phyloP scores from a whole-genome alignment of 2,888 invertebrate genomes.

The Coleophora flavipennella region DNA sequence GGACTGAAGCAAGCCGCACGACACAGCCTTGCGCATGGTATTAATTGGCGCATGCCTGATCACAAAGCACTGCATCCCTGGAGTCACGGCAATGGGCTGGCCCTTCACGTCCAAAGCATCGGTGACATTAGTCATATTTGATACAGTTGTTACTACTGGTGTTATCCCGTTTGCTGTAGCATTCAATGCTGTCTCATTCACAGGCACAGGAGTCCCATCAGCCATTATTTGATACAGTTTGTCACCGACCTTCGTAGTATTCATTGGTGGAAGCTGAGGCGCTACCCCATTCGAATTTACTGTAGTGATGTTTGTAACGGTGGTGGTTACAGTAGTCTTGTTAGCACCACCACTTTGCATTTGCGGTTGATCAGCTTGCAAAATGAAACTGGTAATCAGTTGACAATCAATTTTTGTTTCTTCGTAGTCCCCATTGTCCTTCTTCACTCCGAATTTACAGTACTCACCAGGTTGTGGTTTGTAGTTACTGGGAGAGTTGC shows the following conservation, averaged over 20 bases:
- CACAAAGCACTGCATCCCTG: conserved; percentile 55
- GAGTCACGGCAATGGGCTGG: conserved; percentile 46
- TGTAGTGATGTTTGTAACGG: conserved; percentile 48
- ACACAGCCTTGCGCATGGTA: conserved; percentile 43
- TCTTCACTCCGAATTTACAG: conserved; percentile 53
- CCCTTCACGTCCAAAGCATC: conserved; percentile 62
- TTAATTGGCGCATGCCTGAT: conserved; percentile 33
- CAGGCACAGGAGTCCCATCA: conserved; percentile 48
- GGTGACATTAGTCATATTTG: conserved; percentile 45
- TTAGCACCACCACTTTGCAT: conserved; percentile 26
- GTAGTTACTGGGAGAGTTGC: conserved; percentile 20
- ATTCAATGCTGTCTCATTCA: conserved; percentile 28
- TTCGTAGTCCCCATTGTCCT: conserved; percentile 56
- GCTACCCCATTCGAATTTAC: conserved; percentile 32
- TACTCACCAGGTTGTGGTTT: conserved; percentile 45
- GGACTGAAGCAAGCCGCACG: conserved; percentile 49
- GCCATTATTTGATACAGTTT: conserved; percentile 39
- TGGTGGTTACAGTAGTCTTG: conserved; percentile 34
- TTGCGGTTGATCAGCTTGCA: conserved; percentile 31
- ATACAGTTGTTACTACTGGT: conserved; percentile 35
- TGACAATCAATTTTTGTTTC: conserved; percentile 58
- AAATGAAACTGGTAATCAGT: conserved; percentile 53
- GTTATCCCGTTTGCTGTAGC: conserved; percentile 28
- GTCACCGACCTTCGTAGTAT: conserved; percentile 11
- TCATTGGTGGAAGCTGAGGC: conserved; percentile 14